Evolutionary conservation across 1,140 invertebrate genomes (phyloP), one percentile per base, ranked within the genome.

Genomic region (Drosophila albomicans): DNA sequence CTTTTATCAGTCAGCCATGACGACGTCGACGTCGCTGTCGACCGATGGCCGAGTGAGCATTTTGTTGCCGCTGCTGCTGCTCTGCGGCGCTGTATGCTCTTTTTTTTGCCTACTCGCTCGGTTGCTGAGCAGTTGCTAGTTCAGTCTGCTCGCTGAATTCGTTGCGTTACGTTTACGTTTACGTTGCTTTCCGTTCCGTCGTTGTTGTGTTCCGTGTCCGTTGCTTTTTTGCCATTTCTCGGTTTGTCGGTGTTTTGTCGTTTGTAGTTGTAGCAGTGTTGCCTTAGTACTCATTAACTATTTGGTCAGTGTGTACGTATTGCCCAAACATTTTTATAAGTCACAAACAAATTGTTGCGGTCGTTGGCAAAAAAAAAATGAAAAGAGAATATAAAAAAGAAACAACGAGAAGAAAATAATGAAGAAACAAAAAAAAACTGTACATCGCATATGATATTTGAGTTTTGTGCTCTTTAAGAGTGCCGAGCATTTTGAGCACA

Each of bases 91-190:
- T 28, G 16, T 38, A 62, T 52, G 38, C 57, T 74, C 66, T 58
- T 64, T 62, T 62, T 69, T 64, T 69, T 69, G 58, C 58, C 67
- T 75, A 63, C 52, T 75, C 72, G 72, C 76, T 72, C 70, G 69
- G 38, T 64, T 51, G 67, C 54, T 82, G 84, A 67, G 76, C 82
- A 82, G 65, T 51, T 43, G 74, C 68, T 61, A 68, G 80, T 88
- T 87, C 78, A 88, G 84, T 87, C 85, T 84, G 85, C 70, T 84
- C 80, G 73, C 78, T 88, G 73, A 78, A 75, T 87, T 88, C 84
- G 84, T 79, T 77, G 58, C 84, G 84, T 88, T 85, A 76, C 81
- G 70, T 85, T 79, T 75, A 46, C 70, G 66, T 7, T 32, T 32
- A 32, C 30, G 30, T 32, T 68, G 59, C 58, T 80, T 79, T 72